Evolutionary conservation across 2,113 vertebrate genomes (phyloP), one percentile per base, ranked within the genome.

Genomic region (Zosterops pallidus): DNA sequence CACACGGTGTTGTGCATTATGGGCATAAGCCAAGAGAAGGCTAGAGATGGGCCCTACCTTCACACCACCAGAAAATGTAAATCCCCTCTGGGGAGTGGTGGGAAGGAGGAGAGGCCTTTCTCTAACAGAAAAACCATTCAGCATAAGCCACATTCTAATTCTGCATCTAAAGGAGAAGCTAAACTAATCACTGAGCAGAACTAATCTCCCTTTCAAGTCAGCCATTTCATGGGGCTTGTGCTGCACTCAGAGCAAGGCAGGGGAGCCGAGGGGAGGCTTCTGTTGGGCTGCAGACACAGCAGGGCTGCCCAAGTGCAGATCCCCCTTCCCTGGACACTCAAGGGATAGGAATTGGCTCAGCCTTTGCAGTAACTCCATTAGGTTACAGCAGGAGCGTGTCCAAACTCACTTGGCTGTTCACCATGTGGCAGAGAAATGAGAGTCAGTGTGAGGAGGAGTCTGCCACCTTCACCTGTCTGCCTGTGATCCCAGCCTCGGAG

Each of bases 251-350:
- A 60, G 55, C 20, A 64, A 92, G 50, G 39, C 59, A 6, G 37
- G 1, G 35, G 14, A 59, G 81, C 69, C 0, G 0, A 55, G 24
- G 28, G 26, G 65, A 63, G 42, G 44, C 24, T 28, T 33, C 65
- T 82, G 12, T 20, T n/a, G 35, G 12, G 46, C 62, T 46, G 44
- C 26, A 65, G 75, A n/a, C n/a, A 11, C 25, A 2, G 23, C 33
- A 62, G 46, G 62, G 47, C 15, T 63, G 47, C 10, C 0, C 46
- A 19, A 16, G 21, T 3, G 13, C 0, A 0, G 21, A 29, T 42
- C 47, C 46, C 14, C 1, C 0, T 68, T 79, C 46, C 23, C 41
- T 14, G 3, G 3, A 4, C 24, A 16, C 26, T 22, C 0, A 0
- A 77, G 20, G 2, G 2, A 39, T 11, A 11, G 14, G n/a, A 47